These are phyloP conservation scores for Stenoptilia bipunctidactyla DNA, from an alignment of 2,888 invertebrate genomes.

Conservation along the genomic window DNA sequence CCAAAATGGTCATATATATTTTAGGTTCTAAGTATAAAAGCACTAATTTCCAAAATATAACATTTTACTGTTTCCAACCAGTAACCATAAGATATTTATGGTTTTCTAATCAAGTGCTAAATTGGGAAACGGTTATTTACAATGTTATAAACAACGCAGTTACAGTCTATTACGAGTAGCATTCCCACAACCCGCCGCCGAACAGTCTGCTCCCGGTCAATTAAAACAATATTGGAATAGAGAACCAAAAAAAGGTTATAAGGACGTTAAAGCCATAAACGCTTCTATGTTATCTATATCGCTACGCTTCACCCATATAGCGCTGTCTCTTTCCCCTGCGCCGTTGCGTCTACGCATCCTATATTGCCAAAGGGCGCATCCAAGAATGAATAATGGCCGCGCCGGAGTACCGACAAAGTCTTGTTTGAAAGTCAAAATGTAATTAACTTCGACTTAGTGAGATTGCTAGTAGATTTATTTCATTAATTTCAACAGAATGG, in stretches of 20 bases:
- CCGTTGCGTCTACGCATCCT: constrained; percentile 57
- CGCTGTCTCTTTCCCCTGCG: constrained; percentile 39
- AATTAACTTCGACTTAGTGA: constrained; percentile 60
- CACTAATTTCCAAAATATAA: no score
- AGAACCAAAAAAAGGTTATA: constrained; percentile 54
- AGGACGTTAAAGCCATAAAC: constrained; percentile 54
- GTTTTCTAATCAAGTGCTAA: no score
- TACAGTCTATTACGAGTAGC: neutral
- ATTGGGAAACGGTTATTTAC: no score
- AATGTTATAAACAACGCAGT: no score
- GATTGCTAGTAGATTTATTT: constrained; percentile 25
- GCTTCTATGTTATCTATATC: constrained; percentile 50
- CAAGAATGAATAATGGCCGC: constrained; percentile 49
- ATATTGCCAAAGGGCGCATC: constrained; percentile 38
- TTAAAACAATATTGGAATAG: constrained; percentile 70
- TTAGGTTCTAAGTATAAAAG: no score
- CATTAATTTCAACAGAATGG: no score
- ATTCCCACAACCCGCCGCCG: constrained; percentile 41
- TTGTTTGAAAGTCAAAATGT: constrained; percentile 59
- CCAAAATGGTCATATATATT: no score
- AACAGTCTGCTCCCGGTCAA: constrained; percentile 65
- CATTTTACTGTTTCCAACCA: no score
- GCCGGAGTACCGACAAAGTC: constrained; percentile 62
- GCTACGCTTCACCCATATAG: constrained; percentile 22
- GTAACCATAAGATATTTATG: no score